These are phyloP conservation scores for Rhodinocichla rosea DNA, from an alignment of 2,113 vertebrate species.

Conservation along the genomic window DNA sequence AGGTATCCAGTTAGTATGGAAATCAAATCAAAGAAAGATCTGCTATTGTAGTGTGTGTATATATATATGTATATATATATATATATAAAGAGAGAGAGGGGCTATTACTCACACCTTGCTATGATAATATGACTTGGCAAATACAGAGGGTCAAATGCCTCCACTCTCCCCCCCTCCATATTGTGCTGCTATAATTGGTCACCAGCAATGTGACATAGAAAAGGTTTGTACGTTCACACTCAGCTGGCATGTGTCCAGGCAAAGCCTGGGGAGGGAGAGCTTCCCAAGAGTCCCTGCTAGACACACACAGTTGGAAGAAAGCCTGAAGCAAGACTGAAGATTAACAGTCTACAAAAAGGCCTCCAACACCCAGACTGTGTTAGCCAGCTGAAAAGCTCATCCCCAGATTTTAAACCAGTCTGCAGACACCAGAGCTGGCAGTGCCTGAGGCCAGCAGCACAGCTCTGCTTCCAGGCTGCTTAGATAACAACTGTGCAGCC, in stretches of 20 bases:
- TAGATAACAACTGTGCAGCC: background rate
- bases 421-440: background rate
- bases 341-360: background rate
- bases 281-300: background rate
- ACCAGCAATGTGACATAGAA: background rate
- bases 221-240: fast-evolving
- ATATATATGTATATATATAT: no score
- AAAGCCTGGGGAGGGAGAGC: background rate
- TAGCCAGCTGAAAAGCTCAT: background rate
- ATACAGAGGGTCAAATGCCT: background rate
- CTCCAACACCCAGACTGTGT: background rate
- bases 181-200: background rate
- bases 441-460: background rate
- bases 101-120: background rate
- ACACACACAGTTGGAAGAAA: background rate
- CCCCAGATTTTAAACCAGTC: background rate
- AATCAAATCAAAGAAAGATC: background rate
- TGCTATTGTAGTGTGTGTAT: background rate
- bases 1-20: background rate
- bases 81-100: background rate
- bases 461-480: background rate
- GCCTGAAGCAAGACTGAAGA: background rate
- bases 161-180: background rate
- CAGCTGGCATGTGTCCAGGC: fast-evolving
- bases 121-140: constrained; percentile 13